These are phyloP conservation scores for Eubasilissa splendida DNA, from an alignment of 2,888 invertebrate species.

Conservation along the genomic window DNA sequence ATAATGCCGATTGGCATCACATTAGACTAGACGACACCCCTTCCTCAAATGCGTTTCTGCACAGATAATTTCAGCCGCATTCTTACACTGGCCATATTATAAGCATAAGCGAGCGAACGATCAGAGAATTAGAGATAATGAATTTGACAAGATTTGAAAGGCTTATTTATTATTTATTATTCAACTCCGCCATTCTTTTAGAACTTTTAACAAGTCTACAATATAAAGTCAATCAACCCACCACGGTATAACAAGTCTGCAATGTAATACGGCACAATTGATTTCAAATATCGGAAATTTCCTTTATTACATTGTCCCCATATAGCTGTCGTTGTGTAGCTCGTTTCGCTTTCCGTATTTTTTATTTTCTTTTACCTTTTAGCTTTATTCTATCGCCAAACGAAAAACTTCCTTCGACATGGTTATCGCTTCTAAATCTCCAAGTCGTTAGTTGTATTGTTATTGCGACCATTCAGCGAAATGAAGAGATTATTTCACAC, in stretches of 20 bases:
- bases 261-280: conserved; percentile 26
- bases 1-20: no score
- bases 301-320: conserved; percentile 22
- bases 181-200: background rate
- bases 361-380: conserved; percentile 32
- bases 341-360: conserved; percentile 31
- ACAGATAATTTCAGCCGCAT: no score
- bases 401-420: conserved; percentile 56
- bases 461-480: conserved; percentile 56
- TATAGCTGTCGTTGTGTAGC: conserved; percentile 23
- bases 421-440: conserved; percentile 56
- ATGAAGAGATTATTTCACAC: conserved; percentile 57
- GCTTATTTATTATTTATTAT: background rate
- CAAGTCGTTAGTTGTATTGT: conserved; percentile 56
- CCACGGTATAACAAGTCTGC: background rate
- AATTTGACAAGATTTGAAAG: background rate
- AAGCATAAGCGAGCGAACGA: no score
- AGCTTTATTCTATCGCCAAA: conserved; percentile 48
- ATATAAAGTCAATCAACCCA: background rate
- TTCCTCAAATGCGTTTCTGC: no score
- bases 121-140: no score
- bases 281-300: conserved; percentile 32
- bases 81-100: no score
- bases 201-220: background rate
- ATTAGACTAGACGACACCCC: no score